These are phyloP conservation scores for Acrossocheilus fasciatus DNA, from an alignment of 2,797 vertebrate genomes.

Conservation along the genomic window DNA sequence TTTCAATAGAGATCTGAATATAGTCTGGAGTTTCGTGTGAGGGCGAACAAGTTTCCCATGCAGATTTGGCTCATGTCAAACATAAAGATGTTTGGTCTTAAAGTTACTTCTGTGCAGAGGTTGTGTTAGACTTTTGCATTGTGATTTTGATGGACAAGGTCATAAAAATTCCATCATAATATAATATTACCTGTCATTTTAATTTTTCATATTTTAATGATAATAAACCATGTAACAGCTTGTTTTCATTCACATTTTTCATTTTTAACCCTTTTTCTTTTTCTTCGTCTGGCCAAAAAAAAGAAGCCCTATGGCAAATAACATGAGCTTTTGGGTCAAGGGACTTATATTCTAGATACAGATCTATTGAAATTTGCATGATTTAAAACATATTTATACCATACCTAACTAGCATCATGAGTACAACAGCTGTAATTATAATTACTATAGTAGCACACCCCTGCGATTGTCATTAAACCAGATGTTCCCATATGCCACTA, in stretches of 20 bases:
- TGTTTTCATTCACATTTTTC: background rate
- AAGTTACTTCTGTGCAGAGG: no score
- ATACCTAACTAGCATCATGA: background rate
- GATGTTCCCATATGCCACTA: background rate
- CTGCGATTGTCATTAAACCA: background rate
- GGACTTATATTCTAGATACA: background rate
- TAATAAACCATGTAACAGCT: background rate
- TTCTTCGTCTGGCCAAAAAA: background rate
- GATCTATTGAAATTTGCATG: background rate
- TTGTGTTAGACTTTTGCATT: background rate
- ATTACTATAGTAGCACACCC: background rate
- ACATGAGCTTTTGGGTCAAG: background rate
- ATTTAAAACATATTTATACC: background rate
- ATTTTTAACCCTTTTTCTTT: background rate
- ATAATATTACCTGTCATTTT: background rate
- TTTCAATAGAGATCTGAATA: background rate
- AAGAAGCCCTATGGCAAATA: background rate
- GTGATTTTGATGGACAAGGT: background rate
- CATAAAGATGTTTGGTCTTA: background rate
- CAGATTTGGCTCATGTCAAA: background rate
- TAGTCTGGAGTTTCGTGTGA: background rate
- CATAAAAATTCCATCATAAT: background rate
- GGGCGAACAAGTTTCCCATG: no score
- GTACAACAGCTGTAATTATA: background rate
- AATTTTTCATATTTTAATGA: background rate